Conservation (phyloP, 2,113 vertebrate species). For the Garra rufa region DNA sequence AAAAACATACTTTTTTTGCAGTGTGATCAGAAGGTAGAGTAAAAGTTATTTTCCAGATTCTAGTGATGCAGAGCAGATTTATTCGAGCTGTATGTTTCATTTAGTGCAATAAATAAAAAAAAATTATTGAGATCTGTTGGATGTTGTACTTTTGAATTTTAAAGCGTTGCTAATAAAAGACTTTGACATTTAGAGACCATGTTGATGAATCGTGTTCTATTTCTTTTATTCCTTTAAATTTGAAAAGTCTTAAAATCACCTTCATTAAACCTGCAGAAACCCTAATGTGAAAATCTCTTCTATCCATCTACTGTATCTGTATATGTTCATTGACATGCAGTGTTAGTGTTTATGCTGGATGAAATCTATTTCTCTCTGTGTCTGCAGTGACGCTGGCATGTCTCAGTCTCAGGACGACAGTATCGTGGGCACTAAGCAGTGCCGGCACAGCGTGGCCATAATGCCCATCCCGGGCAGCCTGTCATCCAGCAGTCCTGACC, state of each 20-base stretch:
- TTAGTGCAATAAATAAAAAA: neutral
- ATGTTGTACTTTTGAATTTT: neutral
- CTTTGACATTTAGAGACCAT: neutral
- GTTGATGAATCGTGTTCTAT: neutral
- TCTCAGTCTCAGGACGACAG: conserved; percentile 97
- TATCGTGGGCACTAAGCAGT: conserved; percentile 94
- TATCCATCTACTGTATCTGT: conserved; percentile 41
- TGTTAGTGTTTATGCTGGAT: neutral
- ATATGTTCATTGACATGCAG: conserved; percentile 17
- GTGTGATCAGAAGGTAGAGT: too few species aligned
- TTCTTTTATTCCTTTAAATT: neutral
- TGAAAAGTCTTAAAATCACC: neutral
- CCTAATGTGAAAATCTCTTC: neutral
- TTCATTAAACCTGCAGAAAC: neutral
- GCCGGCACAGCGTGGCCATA: conserved; percentile 92
- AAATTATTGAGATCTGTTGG: neutral
- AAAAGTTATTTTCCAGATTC: too few species aligned
- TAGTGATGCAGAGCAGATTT: too few species aligned
- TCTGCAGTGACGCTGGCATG: conserved; percentile 85
- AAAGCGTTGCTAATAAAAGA: neutral
- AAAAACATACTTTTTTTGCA: neutral
- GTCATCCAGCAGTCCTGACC: conserved; percentile 94
- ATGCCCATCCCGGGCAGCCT: conserved; percentile 94
- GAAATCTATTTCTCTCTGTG: neutral
- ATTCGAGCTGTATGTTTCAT: too few species aligned